phyloP scores from a whole-genome alignment of 1,140 invertebrate species.

The Bradysia coprophila region DNA sequence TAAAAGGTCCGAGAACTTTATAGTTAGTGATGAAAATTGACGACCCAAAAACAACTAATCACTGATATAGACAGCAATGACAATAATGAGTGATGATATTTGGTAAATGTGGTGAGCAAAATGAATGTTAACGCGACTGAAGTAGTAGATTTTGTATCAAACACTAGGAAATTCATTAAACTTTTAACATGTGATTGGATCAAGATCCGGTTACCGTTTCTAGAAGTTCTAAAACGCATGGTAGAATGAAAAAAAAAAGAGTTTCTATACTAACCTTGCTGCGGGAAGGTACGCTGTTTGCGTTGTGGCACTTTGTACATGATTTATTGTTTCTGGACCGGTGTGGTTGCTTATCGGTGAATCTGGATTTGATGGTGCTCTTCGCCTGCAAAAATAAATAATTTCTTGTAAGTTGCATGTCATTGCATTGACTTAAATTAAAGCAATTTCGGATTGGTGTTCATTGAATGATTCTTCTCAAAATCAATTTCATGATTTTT shows the following conservation, averaged over 20 bases:
- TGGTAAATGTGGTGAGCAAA: too few species aligned
- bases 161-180: background rate
- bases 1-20: too few species aligned
- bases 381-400: constrained; percentile 3
- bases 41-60: too few species aligned
- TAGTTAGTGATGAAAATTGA: too few species aligned
- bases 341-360: constrained; percentile 2
- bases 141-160: background rate
- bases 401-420: too few species aligned
- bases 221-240: background rate
- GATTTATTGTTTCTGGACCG: constrained; percentile 1
- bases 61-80: too few species aligned
- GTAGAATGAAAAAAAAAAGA: background rate
- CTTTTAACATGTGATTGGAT: background rate
- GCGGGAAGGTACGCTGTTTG: constrained; percentile 3
- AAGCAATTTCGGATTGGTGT: too few species aligned
- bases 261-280: background rate
- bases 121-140: background rate
- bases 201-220: background rate
- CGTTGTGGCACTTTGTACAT: constrained; percentile 1
- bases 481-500: too few species aligned
- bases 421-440: too few species aligned
- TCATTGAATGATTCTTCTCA: too few species aligned
- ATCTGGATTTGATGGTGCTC: constrained; percentile 2
- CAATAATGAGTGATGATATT: too few species aligned